Evolutionary conservation across 2,797 vertebrate genomes (phyloP), one percentile per base, ranked within the genome.

Genomic region (Danio aesculapii): DNA sequence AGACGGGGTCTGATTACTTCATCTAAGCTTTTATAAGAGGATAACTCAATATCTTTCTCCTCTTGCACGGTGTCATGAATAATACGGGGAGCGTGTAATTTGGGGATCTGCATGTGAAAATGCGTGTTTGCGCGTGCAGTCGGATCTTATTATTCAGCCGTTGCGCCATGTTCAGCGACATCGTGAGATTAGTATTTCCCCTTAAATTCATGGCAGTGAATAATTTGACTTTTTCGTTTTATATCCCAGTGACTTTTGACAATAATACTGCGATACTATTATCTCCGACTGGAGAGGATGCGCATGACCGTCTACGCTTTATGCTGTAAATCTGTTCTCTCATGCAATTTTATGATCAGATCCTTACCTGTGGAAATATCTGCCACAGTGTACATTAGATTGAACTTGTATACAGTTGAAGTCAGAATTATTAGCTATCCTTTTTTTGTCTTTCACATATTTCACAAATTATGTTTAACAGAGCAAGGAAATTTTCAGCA

Each of bases 121-220:
- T 69, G 71, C 57, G 46, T 74, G 78, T 84, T 86, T 84, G 84
- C 58, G 62, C 13, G 9, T 62, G 77, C 46, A 67, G 76, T 59
- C 55, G 68, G 78, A 81, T 81, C 75, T 74, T 78, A 79, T 81
- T 77, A 85, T 82, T 83, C 84, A 79, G 83, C 46, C 17, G 6
- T 69, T 73, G 79, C 61, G 16, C 50, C 72, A 39, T 68, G 77
- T 62, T 82, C 50, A 49, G 14, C 49, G 52, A 44, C 52, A 17
- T 63, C 71, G 46, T 63, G 75, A 86, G 84, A 86, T 86, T 81
- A 84, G 50, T 73, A 74, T 66, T 72, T 64, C 69, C 30, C 77
- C 66, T 72, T 87, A 79, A 84, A 84, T 68, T 78, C 79, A 55
- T 66, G 75, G 19, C 82, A 84, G 82, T 81, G 84, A 84, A 81